Base-by-base conservation (phyloP, 2,113 vertebrate species). In the Passer montanus region DNA sequence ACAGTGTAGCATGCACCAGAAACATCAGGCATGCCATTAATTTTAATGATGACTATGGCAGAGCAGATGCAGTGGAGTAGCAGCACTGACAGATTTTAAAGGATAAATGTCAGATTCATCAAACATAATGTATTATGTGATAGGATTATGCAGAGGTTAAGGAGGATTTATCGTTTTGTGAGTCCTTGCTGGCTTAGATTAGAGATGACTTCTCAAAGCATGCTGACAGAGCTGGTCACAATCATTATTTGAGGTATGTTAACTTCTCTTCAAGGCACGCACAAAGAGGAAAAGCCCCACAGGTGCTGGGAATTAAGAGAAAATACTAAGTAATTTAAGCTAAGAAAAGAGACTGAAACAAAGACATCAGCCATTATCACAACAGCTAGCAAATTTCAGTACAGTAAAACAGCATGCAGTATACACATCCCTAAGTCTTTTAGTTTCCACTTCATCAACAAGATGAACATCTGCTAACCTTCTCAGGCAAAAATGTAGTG, bases 141-240 rank as follows among this genome's bases (percentile, higher is more conserved):
- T 83, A 88, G 62, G 75, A 78, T 93, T 83, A 80, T 56, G 50
- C 43, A 85, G 93, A 92, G 84, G 91, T 95, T 95, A 93, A 91
- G 60, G 58, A 87, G 87, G 47, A 90, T 95, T 95, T 91, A 88
- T 69, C 7, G 1, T 70, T 97, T 91, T 91, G 60, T 91, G 73
- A 96, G 59, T 83, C 68, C 56, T 77, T 83, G 35, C 80, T 91
- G 93, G 26, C 17, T 93, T 83, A 41, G 58, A 53, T 79, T 89
- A 88, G 75, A 81, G 49, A 81, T 63, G 56, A 74, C 33, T 90
- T 92, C 56, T 92, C 43, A 78, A 91, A 95, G 60, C 7, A 0
- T 7, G 41, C 91, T 83, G 91, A 89, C 52, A 60, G 69, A 94
- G 67, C 70, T 76, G 75, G 73, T 91, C 70, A 88, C 31, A n/a